Evolutionary conservation across 2,888 invertebrate species (phyloP), one percentile per base, ranked within the genome.

Genomic region (Meteorus cinctellus): DNA sequence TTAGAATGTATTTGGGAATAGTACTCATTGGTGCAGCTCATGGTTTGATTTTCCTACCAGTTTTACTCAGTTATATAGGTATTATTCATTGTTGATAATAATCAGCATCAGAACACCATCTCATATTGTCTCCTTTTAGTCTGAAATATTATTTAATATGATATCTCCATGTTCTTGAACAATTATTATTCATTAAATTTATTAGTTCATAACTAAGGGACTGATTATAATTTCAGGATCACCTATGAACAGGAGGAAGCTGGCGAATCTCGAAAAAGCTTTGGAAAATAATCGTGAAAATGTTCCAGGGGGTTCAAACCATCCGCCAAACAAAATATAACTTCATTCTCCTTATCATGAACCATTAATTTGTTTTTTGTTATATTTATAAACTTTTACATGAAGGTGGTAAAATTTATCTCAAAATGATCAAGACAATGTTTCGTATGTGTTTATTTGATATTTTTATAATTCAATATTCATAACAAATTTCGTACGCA

Each of bases 1-100:
- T 98, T 92, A 94, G 97, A 82, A 98, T 98, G 97, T 99, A 99
- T 91, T 92, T 99, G 87, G 97, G 98, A 76, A 99, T 99, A 85
- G 99, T 99, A 74, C 87, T 99, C 77, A 95, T 97, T 89, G 99
- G 99, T 73, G 99, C 99, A 12, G 94, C 97, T 5, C 99, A 99
- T 90, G 99, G 99, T 24, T 94, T 99, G 78, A 95, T 99, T 86
- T 98, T 99, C 92, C 92, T 99, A 83, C 99, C 99, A 8, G 98
- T 99, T 78, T 92, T 99, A 86, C 94, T 99, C 84, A 98, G 97
- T 90, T 98, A 97, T 92, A 95, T 98, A 89, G 99, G 99, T 96
- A 89, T 94, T 94, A 41, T 41, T 8, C 8, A 12, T 41, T 12
- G 2, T 8, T 41, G 27, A 41, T 41, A 12, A 41, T 2, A 12